These are phyloP conservation scores for Mellilla xanthometata DNA, from an alignment of 2,888 invertebrate species.

Conservation along the genomic window DNA sequence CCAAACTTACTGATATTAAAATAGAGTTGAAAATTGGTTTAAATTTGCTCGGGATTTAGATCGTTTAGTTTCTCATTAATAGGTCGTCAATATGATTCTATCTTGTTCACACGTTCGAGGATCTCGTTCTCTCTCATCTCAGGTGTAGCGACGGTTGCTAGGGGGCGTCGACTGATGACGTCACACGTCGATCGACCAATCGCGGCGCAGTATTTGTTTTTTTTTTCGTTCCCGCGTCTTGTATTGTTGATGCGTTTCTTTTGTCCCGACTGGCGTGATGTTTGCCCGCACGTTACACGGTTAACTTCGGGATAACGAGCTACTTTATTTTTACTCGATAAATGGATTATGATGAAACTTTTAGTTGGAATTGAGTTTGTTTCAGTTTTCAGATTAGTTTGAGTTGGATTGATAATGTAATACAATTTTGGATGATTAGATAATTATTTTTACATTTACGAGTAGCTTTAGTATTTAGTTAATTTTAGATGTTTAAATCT, in stretches of 20 bases:
- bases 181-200: conserved; percentile 68
- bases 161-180: conserved; percentile 77
- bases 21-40: conserved; percentile 28
- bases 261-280: conserved; percentile 56
- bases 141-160: conserved; percentile 77
- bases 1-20: not conserved
- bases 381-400: conserved; percentile 13
- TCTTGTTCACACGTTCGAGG: conserved; percentile 57
- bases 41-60: conserved; percentile 17
- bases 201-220: conserved; percentile 47
- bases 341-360: conserved; percentile 37
- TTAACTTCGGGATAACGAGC: conserved; percentile 59
- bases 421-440: too few relatives aligned
- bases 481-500: too few relatives aligned
- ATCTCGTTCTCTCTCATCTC: conserved; percentile 73
- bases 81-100: conserved; percentile 55
- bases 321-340: conserved; percentile 40
- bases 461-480: too few relatives aligned
- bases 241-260: conserved; percentile 65
- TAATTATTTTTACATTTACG: too few relatives aligned
- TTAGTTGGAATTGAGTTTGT: conserved; percentile 22
- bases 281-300: conserved; percentile 40
- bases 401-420: too few relatives aligned
- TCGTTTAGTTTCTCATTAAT: conserved; percentile 27
- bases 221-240: conserved; percentile 58